Percentiles rank a stretch among this genome's conserved stretches.
phyloP scores from a whole-genome alignment of 2,888 invertebrate genomes.

The Nomada flava region DNA sequence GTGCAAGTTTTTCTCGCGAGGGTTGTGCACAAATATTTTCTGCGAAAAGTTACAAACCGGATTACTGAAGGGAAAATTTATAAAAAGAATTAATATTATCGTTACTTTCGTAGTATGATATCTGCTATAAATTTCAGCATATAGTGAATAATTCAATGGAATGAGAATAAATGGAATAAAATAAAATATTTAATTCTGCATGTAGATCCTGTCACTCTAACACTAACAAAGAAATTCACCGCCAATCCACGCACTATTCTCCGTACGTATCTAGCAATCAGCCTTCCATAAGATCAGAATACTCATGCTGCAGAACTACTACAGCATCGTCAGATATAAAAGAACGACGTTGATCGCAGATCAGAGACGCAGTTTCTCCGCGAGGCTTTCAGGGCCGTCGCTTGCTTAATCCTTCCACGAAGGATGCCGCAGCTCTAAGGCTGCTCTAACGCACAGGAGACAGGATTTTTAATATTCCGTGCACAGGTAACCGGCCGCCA shows the following conservation, averaged over 20 bases:
- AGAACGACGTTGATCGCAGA: not conserved
- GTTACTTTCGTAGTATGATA: too few relatives aligned
- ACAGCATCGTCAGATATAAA: not conserved
- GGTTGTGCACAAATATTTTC: too few relatives aligned
- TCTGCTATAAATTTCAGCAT: too few relatives aligned
- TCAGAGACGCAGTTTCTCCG: slow-evolving; percentile 36
- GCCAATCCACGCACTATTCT: not conserved
- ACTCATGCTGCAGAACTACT: not conserved
- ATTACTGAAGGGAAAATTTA: too few relatives aligned
- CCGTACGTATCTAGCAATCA: not conserved
- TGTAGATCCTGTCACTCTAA: too few relatives aligned
- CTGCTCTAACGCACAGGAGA: slow-evolving; percentile 23
- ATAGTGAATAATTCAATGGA: too few relatives aligned
- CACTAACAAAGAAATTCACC: not conserved
- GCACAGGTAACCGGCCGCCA: slow-evolving; percentile 33
- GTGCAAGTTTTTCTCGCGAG: too few relatives aligned
- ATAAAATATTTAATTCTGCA: too few relatives aligned
- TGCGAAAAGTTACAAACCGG: too few relatives aligned
- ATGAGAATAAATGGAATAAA: too few relatives aligned
- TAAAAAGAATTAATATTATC: too few relatives aligned
- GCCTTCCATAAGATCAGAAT: not conserved
- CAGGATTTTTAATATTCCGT: slow-evolving; percentile 51
- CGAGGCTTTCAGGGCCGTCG: slow-evolving; percentile 37
- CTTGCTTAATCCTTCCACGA: slow-evolving; percentile 56
- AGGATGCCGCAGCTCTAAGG: slow-evolving; percentile 48